phyloP scores from a whole-genome alignment of 2,888 invertebrate genomes.

The Cacoxenus indagator region DNA sequence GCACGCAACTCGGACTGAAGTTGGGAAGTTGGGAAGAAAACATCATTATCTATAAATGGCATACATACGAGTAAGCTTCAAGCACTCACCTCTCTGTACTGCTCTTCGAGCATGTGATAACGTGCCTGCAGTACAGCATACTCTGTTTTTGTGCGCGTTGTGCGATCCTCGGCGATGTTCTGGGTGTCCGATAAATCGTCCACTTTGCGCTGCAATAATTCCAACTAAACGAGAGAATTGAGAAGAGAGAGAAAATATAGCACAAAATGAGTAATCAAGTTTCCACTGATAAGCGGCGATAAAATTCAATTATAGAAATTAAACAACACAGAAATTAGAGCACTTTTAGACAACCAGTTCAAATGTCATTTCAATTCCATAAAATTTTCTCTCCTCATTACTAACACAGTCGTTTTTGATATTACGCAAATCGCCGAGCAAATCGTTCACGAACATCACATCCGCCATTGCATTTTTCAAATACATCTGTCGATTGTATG shows the following conservation, averaged over 20 bases:
- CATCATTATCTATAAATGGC: slow-evolving; percentile 1
- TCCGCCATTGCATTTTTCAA: slow-evolving; percentile 69
- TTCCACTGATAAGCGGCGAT: no score
- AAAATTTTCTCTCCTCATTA: slow-evolving; percentile 30
- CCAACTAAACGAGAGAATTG: slow-evolving; percentile 76
- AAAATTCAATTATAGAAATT: background rate
- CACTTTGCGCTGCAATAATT: slow-evolving; percentile 93
- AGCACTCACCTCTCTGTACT: slow-evolving; percentile 76
- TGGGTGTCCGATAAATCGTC: slow-evolving; percentile 90
- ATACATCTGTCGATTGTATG: slow-evolving; percentile 62
- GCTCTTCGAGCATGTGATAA: slow-evolving; percentile 92
- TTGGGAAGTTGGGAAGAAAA: background rate
- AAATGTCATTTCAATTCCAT: slow-evolving; percentile 19
- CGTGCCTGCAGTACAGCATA: slow-evolving; percentile 92
- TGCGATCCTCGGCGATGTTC: slow-evolving; percentile 87
- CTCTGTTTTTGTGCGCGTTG: slow-evolving; percentile 90
- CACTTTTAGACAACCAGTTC: slow-evolving; percentile 14
- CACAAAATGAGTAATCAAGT: background rate
- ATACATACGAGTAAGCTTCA: no score
- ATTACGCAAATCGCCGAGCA: slow-evolving; percentile 67
- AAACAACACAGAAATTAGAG: background rate
- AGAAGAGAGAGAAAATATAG: slow-evolving; percentile 25
- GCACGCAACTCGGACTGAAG: slow-evolving; percentile 80
- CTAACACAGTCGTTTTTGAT: slow-evolving; percentile 70
- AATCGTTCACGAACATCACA: slow-evolving; percentile 65